Conservation (phyloP, 2,888 invertebrate genomes). For the Agonopterix arenella region DNA sequence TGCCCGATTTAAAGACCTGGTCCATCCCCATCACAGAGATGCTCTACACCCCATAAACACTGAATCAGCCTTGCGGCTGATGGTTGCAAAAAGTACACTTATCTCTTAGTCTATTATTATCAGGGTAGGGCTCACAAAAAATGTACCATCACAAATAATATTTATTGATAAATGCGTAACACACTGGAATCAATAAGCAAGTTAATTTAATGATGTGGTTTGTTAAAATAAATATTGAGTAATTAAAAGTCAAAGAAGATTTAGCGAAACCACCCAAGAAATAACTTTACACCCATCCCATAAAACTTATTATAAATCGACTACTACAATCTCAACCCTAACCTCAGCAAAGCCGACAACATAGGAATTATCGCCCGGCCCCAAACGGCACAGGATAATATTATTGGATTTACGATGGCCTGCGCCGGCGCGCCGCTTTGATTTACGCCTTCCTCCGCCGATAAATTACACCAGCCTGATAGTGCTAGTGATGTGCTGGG, state of each 20-base stretch:
- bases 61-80: too few species aligned
- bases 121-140: too few species aligned
- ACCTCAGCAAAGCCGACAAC: slow-evolving; percentile 15
- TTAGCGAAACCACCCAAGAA: slow-evolving; percentile 1
- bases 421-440: slow-evolving; percentile 53
- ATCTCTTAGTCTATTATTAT: too few species aligned
- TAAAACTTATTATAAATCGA: slow-evolving; percentile 8
- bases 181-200: too few species aligned
- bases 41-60: too few species aligned
- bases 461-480: slow-evolving; percentile 44
- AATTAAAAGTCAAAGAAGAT: background rate
- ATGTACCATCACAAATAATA: too few species aligned
- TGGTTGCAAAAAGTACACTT: too few species aligned
- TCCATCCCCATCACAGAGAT: too few species aligned
- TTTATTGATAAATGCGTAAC: too few species aligned
- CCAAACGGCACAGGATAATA: slow-evolving; percentile 53
- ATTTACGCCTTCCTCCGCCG: slow-evolving; percentile 67
- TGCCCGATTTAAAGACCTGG: too few species aligned
- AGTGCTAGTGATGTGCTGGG: background rate
- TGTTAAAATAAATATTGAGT: background rate
- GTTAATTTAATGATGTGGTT: too few species aligned
- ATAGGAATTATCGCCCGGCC: slow-evolving; percentile 43
- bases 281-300: slow-evolving; percentile 16
- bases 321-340: slow-evolving; percentile 19
- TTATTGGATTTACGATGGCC: slow-evolving; percentile 69